Percentiles rank a stretch among this genome's conserved stretches.
phyloP scores from a whole-genome alignment of 2,113 vertebrate genomes.

The Pandion haliaetus region DNA sequence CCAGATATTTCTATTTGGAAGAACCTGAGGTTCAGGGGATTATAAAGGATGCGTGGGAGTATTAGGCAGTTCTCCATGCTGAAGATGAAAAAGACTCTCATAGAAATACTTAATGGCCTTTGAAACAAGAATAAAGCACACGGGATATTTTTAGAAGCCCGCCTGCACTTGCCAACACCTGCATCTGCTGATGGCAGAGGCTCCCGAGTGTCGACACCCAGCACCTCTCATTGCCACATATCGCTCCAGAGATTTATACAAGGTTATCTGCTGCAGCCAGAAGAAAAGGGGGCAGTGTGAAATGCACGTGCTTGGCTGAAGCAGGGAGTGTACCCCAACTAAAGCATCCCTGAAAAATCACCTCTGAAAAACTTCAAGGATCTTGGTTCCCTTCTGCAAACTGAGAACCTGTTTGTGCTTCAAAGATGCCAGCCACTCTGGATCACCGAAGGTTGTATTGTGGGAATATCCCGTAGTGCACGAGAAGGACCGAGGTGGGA shows the following conservation, averaged over 20 bases:
- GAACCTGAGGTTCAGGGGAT: conserved; percentile 2
- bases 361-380: background rate
- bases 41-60: conserved; percentile 20
- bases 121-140: conserved; percentile 34
- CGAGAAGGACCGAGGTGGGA: background rate
- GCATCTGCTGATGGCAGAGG: conserved; percentile 43
- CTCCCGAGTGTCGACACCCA: background rate
- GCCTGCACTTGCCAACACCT: conserved; percentile 46
- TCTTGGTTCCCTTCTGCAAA: background rate
- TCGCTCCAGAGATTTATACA: fast-evolving
- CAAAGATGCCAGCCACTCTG: background rate
- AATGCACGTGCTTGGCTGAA: background rate
- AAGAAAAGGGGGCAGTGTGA: background rate
- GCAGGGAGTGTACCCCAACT: fast-evolving
- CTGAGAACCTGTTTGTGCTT: background rate
- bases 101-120: conserved; percentile 34
- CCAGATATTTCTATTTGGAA: background rate
- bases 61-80: conserved; percentile 33
- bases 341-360: background rate
- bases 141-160: conserved; percentile 54
- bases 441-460: fast-evolving
- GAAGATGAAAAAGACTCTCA: conserved; percentile 47
- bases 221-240: background rate
- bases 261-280: background rate
- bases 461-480: background rate